Evolutionary conservation across 1,140 invertebrate species (phyloP), one percentile per base, ranked within the genome.

Genomic region (Carcinoscorpius rotundicauda): DNA sequence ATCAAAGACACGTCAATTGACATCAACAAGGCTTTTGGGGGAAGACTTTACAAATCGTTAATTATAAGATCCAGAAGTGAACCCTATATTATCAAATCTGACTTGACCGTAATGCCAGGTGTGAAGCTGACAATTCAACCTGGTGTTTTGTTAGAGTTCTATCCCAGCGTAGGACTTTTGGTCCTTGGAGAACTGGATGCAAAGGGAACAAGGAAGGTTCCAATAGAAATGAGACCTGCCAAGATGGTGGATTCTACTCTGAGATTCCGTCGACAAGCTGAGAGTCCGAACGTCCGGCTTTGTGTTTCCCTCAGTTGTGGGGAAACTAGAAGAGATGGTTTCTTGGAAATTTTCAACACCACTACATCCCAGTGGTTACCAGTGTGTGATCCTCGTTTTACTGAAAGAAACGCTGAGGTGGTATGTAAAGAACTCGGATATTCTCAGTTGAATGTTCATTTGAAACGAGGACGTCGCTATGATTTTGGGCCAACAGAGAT

Each of bases 351-450:
- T 71, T 98, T 91, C 75, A 99, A 99, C 76, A 81, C 80, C 63
- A 98, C 96, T 4, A 96, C 93, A 0, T 77, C 92, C 6, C 93
- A 98, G 75, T 98, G 94, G 93, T 89, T 97, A 55, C 91, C 97
- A 0, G 86, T 98, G 74, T 99, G 97, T 78, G 97, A 99, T 80
- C 82, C 83, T 60, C 81, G 93, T 64, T 99, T 99, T 75, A 96
- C 91, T 0, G 90, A 96, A 75, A 81, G 91, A 72, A 97, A 97
- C 76, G 92, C 91, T 4, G 86, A 94, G 81, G 93, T 98, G 2
- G 91, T 97, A 0, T 99, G 97, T 75, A 81, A 89, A 29, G 90
- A 98, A 75, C 76, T 99, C 10, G 93, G 93, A n/a, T 87, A 87
- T 71, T 88, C 94, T 75, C 84, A 86, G 0, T 81, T 96, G n/a